Base-by-base conservation (phyloP, 2,888 invertebrate genomes). In the Portevinia maculata region DNA sequence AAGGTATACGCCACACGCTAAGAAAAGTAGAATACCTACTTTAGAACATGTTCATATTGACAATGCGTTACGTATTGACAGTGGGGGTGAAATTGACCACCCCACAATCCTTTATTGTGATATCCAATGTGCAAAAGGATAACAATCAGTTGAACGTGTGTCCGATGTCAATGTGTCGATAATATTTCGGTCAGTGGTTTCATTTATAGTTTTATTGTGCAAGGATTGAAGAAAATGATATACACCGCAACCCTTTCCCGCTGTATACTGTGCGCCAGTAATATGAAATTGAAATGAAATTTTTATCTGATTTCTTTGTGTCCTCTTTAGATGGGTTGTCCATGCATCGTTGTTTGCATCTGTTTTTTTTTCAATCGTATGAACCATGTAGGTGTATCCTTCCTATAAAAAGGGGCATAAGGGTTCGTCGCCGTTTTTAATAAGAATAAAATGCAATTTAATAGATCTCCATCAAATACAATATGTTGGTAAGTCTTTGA, bases 151-250 rank as follows among this genome's bases (percentile, higher is more conserved):
- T 67, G 78, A 83, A 83, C 83, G 78, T 83, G 83, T 83, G 67
- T 67, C 55, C 67, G 83, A 83, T 83, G 83, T 78, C 78, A 83
- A 83, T 83, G 83, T 83, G 78, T 78, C 78, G 83, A 78, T 83
- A 78, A 83, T 83, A 76, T 71, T 83, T 83, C 67, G 71, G 83
- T 83, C 83, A 83, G 78, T 83, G 83, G 83, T 83, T 83, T 67
- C 78, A 60, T 78, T 83, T 71, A 62, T 62, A 78, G 70, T 81
- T 76, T 76, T 65, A 76, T 81, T 76, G 76, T 76, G 48, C 37
- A 57, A 48, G 76, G 81, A 59, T 75, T 70, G n/a, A 52, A 44
- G 41, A n/a, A 52, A 41, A 55, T 44, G 37, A 57, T 19, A 37
- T 69, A 34, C 19, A 37, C n/a, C 11, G 28, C 6, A 8, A 50